Evolutionary conservation across 2,888 invertebrate genomes (phyloP).

Genomic region (Eugnorisma glareosa): DNA sequence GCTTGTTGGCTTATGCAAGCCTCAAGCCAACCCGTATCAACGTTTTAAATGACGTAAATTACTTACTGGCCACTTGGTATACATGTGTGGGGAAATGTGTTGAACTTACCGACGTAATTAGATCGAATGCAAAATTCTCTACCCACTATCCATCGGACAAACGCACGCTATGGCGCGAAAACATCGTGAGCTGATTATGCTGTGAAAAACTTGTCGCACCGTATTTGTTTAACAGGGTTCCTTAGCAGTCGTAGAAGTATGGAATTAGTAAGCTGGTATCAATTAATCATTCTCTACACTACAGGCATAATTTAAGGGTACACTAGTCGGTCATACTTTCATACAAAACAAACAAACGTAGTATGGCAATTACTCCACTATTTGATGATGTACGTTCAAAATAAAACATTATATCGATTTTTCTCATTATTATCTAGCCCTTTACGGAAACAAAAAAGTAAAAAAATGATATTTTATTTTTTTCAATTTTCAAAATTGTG

Average conservation of each 20-base stretch:
- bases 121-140: conserved; percentile 64
- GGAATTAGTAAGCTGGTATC: neutral
- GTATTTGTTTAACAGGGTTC: conserved; percentile 7
- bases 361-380: no score
- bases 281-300: conserved; percentile 5
- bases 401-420: no score
- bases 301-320: no score
- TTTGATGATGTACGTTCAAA: no score
- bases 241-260: neutral
- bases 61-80: conserved; percentile 70
- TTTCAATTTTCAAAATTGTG: no score
- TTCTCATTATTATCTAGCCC: no score
- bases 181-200: conserved; percentile 31
- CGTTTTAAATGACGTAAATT: conserved; percentile 79
- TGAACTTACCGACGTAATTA: conserved; percentile 68
- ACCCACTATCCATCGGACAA: conserved; percentile 38
- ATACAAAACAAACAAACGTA: no score
- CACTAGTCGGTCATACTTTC: no score
- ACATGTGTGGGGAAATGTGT: conserved; percentile 78
- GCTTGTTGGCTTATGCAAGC: conserved; percentile 84
- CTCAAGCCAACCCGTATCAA: conserved; percentile 68
- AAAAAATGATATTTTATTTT: no score
- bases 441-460: no score
- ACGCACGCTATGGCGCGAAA: conserved; percentile 29
- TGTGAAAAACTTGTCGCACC: conserved; percentile 38